Conservation (phyloP, 2,113 vertebrate genomes). For the Addax nasomaculatus region DNA sequence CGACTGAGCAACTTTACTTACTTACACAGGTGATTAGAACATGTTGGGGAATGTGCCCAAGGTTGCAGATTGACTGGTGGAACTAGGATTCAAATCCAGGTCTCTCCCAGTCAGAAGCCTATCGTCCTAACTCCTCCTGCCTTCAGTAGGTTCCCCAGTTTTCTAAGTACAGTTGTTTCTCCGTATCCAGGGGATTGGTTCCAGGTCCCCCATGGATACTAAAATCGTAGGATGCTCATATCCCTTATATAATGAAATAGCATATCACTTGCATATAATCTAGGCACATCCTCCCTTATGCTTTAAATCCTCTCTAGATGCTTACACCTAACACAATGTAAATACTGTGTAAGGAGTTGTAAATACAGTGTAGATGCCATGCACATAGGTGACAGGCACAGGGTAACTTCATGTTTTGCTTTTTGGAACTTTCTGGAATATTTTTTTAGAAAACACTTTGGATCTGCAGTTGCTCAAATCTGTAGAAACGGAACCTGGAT, state of each 20-base stretch:
- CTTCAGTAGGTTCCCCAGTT: neutral
- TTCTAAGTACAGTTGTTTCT: neutral
- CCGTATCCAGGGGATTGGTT: neutral
- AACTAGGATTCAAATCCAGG: slow-evolving; percentile 13
- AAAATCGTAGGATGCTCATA: neutral
- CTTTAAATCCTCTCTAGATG: neutral
- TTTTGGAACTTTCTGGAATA: neutral
- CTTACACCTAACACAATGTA: neutral
- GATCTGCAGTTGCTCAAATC: neutral
- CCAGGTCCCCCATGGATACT: neutral
- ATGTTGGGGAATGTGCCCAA: neutral
- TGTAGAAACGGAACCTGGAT: neutral
- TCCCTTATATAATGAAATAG: neutral
- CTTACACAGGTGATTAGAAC: neutral
- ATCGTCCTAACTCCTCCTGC: neutral
- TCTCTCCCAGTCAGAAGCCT: neutral
- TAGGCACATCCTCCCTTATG: neutral
- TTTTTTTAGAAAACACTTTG: neutral
- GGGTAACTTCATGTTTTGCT: neutral
- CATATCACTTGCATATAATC: neutral
- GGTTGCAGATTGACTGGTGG: neutral
- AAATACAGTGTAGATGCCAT: neutral
- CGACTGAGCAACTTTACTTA: too few species aligned
- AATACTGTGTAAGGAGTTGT: neutral
- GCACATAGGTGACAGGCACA: neutral